Evolutionary conservation across 2,888 invertebrate genomes (phyloP), one percentile per base, ranked within the genome.

Genomic region (Macrosoma leucophasiata): DNA sequence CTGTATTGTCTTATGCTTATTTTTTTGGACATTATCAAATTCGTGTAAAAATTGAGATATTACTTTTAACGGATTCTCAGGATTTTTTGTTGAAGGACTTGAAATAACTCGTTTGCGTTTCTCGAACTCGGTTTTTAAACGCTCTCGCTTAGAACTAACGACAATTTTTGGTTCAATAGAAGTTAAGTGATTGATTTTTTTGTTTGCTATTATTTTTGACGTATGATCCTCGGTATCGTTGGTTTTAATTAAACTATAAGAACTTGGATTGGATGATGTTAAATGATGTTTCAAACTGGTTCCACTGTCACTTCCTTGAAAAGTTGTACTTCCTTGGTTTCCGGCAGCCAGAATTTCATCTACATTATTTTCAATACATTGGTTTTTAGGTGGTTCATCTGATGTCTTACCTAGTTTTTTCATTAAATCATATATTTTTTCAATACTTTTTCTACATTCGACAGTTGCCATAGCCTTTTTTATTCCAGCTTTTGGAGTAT

Each of bases 31-130:
- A 36, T 62, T 66, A 21, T 81, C 77, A 34, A 81, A 65, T 47
- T 77, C 71, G 26, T 72, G 72, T 17, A 81, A 54, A 23, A 82
- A 43, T 50, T 78, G 73, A 14, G 81, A 76, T 48, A 82, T 78
- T 11, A 78, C 74, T 58, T 69, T 73, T 15, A 81, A 54, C 12
- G 82, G 76, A 48, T 75, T 75, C 7, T 74, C 68, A 13, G 52
- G 30, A 7, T 47, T 34, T 49, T 61, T 71, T 6, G 13, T 14
- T 3, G 41, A 26, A 12, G 39, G 58, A 1, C 37, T 32, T 3
- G 28, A 24, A n/a, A 46, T 12, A 40, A 41, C 62, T 11, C 26
- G 26, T 33, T 55, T 67, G 2, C 52, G 45, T 12, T 62, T 65
- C 13, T 68, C 62, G 3, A 19, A 18, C 17, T 70, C 62, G 4